Evolutionary conservation across 23 tunicate genomes (phyloP).

Genomic region (Pegea sp.): DNA sequence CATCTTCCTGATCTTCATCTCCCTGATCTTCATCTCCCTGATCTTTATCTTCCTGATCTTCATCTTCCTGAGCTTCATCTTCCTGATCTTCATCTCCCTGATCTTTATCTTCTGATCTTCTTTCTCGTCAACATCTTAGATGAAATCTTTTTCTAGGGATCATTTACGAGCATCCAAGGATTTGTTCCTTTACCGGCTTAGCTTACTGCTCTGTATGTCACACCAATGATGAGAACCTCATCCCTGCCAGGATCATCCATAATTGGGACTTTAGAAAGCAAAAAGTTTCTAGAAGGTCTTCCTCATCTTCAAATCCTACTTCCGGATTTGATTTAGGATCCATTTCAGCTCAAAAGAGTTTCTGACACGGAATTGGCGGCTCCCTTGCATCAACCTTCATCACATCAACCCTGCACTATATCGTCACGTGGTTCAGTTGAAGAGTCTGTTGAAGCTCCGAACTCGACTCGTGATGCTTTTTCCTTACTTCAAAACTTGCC

Average conservation of each 20-base stretch:
- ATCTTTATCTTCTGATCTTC: too few species aligned
- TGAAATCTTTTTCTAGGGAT: conserved; percentile 19
- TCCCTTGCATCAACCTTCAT: conserved; percentile 43
- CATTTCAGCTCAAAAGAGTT: conserved; percentile 27
- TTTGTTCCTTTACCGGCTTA: conserved; percentile 65
- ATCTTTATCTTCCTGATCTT: too few species aligned
- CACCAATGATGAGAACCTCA: conserved; percentile 43
- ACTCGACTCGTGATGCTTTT: conserved; percentile 9
- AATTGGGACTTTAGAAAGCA: conserved; percentile 94
- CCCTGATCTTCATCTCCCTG: too few species aligned
- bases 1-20: too few species aligned
- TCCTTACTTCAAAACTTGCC: conserved; percentile 50
- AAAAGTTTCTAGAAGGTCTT: conserved; percentile 47
- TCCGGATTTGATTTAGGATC: not conserved
- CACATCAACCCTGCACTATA: conserved; percentile 46
- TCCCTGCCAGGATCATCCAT: conserved; percentile 76
- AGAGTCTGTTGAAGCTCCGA: conserved; percentile 24
- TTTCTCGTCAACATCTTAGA: too few species aligned
- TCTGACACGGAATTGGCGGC: conserved; percentile 32
- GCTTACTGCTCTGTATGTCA: conserved; percentile 86
- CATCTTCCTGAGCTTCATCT: too few species aligned
- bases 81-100: too few species aligned
- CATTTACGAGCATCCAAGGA: conserved; percentile 53
- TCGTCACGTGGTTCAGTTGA: conserved; percentile 28
- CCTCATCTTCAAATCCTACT: not conserved